Conservation (phyloP, 2,797 vertebrate genomes). For the Apogon hyalosoma region DNA sequence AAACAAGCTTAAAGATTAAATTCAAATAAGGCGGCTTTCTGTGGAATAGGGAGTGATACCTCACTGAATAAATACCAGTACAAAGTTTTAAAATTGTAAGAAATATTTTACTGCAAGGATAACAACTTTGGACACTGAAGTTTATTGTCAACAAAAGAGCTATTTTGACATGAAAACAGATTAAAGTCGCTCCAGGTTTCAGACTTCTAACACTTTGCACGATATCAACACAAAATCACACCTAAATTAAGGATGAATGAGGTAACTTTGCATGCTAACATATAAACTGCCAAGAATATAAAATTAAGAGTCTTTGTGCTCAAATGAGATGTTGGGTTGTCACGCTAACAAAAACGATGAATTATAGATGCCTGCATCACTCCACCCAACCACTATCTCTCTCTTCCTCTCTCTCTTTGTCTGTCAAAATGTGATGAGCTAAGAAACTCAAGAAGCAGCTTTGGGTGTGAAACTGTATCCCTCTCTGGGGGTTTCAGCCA, state of each 20-base stretch:
- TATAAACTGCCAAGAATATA: conserved; percentile 11
- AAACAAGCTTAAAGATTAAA: conserved; percentile 49
- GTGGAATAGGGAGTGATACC: not conserved
- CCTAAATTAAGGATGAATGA: conserved; percentile 19
- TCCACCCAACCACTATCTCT: conserved; percentile 19
- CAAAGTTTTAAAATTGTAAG: not conserved
- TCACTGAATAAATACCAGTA: conserved; percentile 2
- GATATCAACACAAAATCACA: conserved; percentile 16
- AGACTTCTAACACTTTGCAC: conserved; percentile 14
- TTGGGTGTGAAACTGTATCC: conserved; percentile 75
- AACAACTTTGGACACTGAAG: not conserved
- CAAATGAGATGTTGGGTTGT: conserved; percentile 37
- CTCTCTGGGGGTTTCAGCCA: conserved; percentile 73
- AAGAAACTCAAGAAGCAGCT: conserved; percentile 72
- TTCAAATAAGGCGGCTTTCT: conserved; percentile 37
- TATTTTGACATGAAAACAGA: not conserved
- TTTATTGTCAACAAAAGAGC: conserved; percentile 35
- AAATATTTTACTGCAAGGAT: conserved; percentile 22
- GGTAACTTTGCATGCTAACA: conserved; percentile 24
- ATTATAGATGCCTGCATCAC: conserved; percentile 65
- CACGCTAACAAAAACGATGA: conserved; percentile 58
- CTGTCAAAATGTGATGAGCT: conserved; percentile 77
- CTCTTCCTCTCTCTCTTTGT: conserved; percentile 40
- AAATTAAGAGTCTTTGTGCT: conserved; percentile 11
- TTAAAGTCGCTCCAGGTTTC: conserved; percentile 8